Evolutionary conservation across 2,113 vertebrate species (phyloP).

Genomic region (Vicugna pacos): DNA sequence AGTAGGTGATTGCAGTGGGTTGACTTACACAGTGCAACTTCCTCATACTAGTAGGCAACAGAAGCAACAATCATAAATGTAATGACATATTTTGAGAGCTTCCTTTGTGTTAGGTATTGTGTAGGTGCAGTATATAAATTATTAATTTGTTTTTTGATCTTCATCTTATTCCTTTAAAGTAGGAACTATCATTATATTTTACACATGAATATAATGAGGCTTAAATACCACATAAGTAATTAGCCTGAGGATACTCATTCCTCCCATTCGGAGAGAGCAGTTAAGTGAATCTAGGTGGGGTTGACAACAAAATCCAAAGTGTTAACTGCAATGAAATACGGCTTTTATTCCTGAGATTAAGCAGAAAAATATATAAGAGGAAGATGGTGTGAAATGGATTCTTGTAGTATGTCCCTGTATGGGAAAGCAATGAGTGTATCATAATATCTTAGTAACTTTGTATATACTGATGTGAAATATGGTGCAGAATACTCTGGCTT

Average conservation of each 20-base stretch:
- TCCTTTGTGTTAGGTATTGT: background rate
- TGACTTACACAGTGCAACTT: background rate
- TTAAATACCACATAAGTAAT: background rate
- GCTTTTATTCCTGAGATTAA: background rate
- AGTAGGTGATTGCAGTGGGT: background rate
- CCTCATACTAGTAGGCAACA: background rate
- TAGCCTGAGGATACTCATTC: background rate
- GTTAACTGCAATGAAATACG: background rate
- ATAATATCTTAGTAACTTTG: background rate
- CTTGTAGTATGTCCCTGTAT: background rate
- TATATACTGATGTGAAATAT: constrained; percentile 1
- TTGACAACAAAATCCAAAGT: background rate
- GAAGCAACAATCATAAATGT: background rate
- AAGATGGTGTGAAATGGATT: background rate
- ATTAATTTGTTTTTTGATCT: constrained; percentile 15
- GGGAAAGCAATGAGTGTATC: background rate
- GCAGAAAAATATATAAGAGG: background rate
- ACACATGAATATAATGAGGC: background rate
- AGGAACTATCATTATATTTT: background rate
- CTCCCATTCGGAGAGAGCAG: background rate
- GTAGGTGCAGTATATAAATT: background rate
- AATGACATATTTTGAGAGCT: constrained; percentile 1
- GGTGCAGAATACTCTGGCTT: background rate
- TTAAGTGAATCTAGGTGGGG: background rate
- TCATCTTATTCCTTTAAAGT: background rate